Evolutionary conservation across 2,888 invertebrate genomes (phyloP).

Genomic region (Idaea biselata): DNA sequence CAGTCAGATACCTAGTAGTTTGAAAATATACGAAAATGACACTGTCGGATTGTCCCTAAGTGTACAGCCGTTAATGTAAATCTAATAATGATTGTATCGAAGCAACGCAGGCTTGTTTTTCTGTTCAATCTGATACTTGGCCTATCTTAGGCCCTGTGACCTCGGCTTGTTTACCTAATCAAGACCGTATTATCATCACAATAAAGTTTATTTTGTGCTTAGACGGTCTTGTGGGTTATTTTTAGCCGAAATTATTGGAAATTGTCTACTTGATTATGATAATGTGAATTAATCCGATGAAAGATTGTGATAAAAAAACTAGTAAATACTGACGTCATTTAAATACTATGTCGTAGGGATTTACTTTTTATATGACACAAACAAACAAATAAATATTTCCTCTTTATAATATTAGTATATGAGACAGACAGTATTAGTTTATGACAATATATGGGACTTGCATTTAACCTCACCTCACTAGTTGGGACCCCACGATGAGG

Average conservation of each 20-base stretch:
- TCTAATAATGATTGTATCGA: constrained; percentile 47
- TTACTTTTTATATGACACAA: too few species aligned
- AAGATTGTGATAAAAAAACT: background rate
- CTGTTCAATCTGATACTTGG: constrained; percentile 6
- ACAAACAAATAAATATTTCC: too few species aligned
- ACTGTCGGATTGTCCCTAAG: constrained; percentile 19
- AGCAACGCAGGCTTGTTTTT: constrained; percentile 34
- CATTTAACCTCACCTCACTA: too few species aligned
- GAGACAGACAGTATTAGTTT: too few species aligned
- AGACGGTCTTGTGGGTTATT: background rate
- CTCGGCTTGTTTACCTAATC: background rate
- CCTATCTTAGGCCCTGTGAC: constrained; percentile 15
- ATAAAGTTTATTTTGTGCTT: background rate
- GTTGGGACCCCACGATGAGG: too few species aligned
- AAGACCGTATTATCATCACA: background rate
- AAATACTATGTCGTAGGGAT: too few species aligned
- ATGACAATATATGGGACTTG: too few species aligned
- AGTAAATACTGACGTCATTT: background rate
- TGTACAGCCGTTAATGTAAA: constrained; percentile 40
- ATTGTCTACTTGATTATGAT: background rate
- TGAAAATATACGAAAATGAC: background rate
- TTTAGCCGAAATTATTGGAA: background rate
- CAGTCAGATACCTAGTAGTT: too few species aligned
- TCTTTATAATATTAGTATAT: too few species aligned
- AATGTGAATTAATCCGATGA: background rate